These are phyloP conservation scores for Amphimallon solstitiale DNA, from an alignment of 2,888 invertebrate species.

Conservation along the genomic window DNA sequence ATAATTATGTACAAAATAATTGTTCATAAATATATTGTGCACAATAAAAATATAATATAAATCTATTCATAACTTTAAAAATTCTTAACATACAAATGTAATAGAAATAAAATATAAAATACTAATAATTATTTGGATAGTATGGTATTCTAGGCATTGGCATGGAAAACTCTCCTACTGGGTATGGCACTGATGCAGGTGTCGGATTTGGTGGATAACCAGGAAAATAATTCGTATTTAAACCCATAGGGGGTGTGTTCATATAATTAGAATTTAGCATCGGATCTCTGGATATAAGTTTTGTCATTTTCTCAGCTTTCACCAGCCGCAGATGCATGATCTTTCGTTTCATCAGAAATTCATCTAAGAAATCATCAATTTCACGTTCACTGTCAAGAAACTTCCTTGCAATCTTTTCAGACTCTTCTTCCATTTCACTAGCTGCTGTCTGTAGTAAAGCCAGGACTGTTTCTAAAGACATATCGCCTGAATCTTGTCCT, in stretches of 20 bases:
- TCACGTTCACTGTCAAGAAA: constrained; percentile 79
- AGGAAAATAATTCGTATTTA: constrained; percentile 64
- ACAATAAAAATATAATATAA: no score
- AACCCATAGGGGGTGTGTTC: constrained; percentile 59
- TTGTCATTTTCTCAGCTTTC: constrained; percentile 93
- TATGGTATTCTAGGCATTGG: constrained; percentile 73
- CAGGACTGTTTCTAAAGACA: constrained; percentile 86
- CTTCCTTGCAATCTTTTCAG: constrained; percentile 83
- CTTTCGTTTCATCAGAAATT: constrained; percentile 81
- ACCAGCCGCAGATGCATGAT: constrained; percentile 85
- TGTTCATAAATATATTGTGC: no score
- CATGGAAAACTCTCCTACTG: constrained; percentile 79
- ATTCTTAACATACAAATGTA: no score
- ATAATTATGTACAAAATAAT: no score
- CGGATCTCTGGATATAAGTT: constrained; percentile 67
- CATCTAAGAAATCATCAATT: constrained; percentile 85
- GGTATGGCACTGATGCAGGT: constrained; percentile 70
- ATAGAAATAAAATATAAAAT: no score
- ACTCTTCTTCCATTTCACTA: constrained; percentile 92
- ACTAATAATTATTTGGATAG: constrained; percentile 56
- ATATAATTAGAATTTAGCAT: constrained; percentile 55
- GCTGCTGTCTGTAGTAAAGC: constrained; percentile 91
- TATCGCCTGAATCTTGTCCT: constrained; percentile 79
- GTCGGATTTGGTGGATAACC: constrained; percentile 55
- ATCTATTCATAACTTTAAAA: no score